Evolutionary conservation across 2,888 invertebrate genomes (phyloP), one percentile per base, ranked within the genome.

Genomic region (Macrophya alboannulata): DNA sequence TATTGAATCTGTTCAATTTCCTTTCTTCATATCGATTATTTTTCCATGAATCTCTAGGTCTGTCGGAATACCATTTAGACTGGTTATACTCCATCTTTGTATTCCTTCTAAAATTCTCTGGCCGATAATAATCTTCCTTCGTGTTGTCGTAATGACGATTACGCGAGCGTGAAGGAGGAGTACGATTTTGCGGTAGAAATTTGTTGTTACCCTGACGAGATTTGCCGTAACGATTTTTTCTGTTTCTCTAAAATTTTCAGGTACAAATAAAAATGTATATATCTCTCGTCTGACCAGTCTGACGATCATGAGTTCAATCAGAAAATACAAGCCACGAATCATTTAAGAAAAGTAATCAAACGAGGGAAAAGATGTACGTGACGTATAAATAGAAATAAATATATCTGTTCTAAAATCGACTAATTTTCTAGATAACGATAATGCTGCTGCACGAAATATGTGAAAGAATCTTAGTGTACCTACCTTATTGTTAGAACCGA

Each of bases 1-100:
- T 81, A 62, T 81, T 40, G 15, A 25, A 62, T 15, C 81, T 31
- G n/a, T 62, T 40, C 21, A 25, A 17, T 21, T 59, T 40, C 17
- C 81, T 59, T 8, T 31, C 15, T 43, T 81, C 59, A 2, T 62
- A n/a, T 43, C 17, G 62, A 1, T 62, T 62, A 25, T 62, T 10
- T 15, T 5, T 62, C 81, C 81, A 81, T 12, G 48, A 62, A 21
- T 81, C 43, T 43, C 62, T 81, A 17, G 77, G 31, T 62, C 62
- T 21, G 8, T 59, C 59, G 21, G 40, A 12, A 25, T 81, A 81
- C 81, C 81, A 81, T 62, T 81, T 81, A 15, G 81, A 81, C 21
- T 43, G n/a, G 10, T 21, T 37, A 43, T 81, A 81, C 62, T 59
- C 81, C 59, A 81, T 81, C 62, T 40, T 62, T 6, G 59, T 81